Evolutionary conservation across 2,113 vertebrate species (phyloP).

Genomic region (Siniperca knerii): DNA sequence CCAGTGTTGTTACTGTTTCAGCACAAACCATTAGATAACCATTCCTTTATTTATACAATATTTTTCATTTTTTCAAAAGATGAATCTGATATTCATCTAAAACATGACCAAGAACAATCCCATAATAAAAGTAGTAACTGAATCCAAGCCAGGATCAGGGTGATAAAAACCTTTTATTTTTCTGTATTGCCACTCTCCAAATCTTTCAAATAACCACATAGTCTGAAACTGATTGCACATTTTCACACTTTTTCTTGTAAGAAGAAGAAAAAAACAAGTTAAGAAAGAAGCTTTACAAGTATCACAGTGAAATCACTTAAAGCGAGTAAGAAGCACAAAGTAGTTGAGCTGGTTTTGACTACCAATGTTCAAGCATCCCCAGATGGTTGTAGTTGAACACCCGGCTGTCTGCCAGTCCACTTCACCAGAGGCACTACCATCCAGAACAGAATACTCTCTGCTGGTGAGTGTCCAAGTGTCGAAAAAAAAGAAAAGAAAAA

Average conservation of each 20-base stretch:
- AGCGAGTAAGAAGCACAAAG: slow-evolving; percentile 26
- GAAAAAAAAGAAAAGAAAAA: slow-evolving; percentile 6
- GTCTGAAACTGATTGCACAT: background rate
- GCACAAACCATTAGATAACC: background rate
- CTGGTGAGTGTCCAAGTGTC: slow-evolving; percentile 23
- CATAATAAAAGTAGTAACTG: background rate
- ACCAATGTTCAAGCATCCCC: slow-evolving; percentile 48
- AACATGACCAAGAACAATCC: background rate
- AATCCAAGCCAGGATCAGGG: background rate
- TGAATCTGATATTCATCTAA: background rate
- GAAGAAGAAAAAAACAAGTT: slow-evolving; percentile 1
- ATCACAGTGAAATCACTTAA: slow-evolving; percentile 13
- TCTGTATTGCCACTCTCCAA: background rate
- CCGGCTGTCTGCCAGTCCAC: slow-evolving; percentile 55
- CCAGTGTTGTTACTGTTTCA: background rate
- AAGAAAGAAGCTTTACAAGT: slow-evolving; percentile 1
- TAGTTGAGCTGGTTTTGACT: slow-evolving; percentile 51
- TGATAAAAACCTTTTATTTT: background rate
- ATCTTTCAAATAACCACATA: background rate
- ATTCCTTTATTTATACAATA: background rate
- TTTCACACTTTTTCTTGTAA: background rate
- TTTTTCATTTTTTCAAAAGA: background rate
- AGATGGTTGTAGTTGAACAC: slow-evolving; percentile 67
- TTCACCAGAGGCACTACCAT: slow-evolving; percentile 57
- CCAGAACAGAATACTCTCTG: slow-evolving; percentile 38